Base-by-base conservation (phyloP, 1,140 invertebrate genomes). In the Habropoda laboriosa region DNA sequence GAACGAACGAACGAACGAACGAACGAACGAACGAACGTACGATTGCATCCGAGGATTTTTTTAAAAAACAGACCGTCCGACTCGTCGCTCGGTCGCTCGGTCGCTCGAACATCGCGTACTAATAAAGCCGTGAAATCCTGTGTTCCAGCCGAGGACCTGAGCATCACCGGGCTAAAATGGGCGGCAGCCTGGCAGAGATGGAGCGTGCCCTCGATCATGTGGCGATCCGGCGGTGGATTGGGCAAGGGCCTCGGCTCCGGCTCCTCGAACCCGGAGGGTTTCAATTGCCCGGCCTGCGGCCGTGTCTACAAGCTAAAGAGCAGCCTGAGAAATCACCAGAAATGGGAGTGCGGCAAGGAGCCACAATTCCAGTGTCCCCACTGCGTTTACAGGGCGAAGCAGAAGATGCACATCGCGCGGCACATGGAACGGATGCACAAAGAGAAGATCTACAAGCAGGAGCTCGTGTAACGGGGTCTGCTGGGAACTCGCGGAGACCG, bases 341-440 rank as follows among this genome's bases (percentile, higher is more conserved):
- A 97, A 90, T 97, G 96, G 96, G 96, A 97, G 90, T 97, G 96
- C 91, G 96, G 96, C 82, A 97, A 96, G 91, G 96, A 97, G 91
- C 96, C 96, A 1, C 96, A 97, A 90, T 97, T 97, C 89, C 95
- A 96, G 86, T 97, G 96, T 91, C 96, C 96, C 7, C 96, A 96
- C 91, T 97, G 96, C 91, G 95, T 96, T 13, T 97, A 97, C 91
- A 94, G 96, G 78, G 96, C 96, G 81, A 97, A 97, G 89, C 96
- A 97, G 89, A 97, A 97, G 93, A 96, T 96, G 96, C 96, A 97
- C 92, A 97, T 97, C 87, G 96, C 96, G 49, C 95, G 96, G 63
- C 96, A 97, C 91, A 96, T 97, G 95, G 96, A 97, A 90, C 94
- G 96, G 24, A 97, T 97, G 96, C 96, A 97, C 92, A 96, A 96